These are phyloP conservation scores for Pangasius macronema DNA, from an alignment of 2,797 vertebrate species.

Conservation along the genomic window DNA sequence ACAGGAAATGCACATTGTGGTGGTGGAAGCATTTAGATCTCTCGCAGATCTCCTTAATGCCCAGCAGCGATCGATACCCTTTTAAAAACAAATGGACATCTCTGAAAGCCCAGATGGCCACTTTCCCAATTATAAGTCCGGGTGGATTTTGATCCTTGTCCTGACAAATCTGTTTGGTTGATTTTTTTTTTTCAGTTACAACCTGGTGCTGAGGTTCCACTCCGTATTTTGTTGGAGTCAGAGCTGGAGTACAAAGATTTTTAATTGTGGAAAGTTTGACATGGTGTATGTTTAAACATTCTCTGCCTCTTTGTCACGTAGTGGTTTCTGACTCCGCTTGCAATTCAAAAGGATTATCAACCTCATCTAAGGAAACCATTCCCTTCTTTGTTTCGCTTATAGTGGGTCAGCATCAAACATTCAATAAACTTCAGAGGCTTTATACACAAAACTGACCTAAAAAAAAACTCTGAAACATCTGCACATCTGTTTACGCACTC, in stretches of 20 bases:
- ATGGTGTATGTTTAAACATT: constrained; percentile 51
- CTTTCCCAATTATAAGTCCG: constrained; percentile 77
- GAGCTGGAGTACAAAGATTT: neutral
- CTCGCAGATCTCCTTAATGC: constrained; percentile 79
- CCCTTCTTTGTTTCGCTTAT: neutral
- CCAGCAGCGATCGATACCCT: constrained; percentile 70
- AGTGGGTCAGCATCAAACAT: neutral
- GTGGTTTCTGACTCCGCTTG: neutral
- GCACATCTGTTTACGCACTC: neutral
- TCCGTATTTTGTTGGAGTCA: constrained; percentile 31
- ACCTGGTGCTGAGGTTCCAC: constrained; percentile 55
- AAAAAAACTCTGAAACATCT: neutral
- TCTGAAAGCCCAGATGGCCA: constrained; percentile 73
- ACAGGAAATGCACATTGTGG: constrained; percentile 75
- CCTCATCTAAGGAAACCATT: neutral
- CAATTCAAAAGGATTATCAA: constrained; percentile 38
- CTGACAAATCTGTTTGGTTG: constrained; percentile 62
- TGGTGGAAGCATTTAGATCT: constrained; percentile 78
- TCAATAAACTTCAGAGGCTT: neutral
- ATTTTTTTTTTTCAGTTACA: constrained; percentile 62
- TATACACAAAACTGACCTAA: neutral
- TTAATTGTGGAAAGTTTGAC: constrained; percentile 23
- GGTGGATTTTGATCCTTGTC: constrained; percentile 70
- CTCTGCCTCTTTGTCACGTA: constrained; percentile 14
- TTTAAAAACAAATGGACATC: constrained; percentile 80